Base-by-base conservation (phyloP, 1,140 invertebrate species). In the Yoshiicerus persimilis region DNA sequence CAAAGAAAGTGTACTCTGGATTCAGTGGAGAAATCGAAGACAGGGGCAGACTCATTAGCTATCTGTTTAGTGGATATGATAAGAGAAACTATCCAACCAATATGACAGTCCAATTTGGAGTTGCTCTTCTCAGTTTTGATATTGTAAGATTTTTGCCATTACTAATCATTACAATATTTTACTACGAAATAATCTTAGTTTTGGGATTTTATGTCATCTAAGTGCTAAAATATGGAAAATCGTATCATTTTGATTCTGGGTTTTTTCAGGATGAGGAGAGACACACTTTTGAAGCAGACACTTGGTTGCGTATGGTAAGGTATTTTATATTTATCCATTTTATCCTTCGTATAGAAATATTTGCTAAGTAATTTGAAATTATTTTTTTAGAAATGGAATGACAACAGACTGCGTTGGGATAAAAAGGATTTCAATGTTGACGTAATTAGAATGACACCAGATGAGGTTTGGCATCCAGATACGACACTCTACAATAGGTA, bases 21-120 rank as follows among this genome's bases (percentile, higher is more conserved):
- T 4, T 30, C 25, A 70, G 25, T 36, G 75, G 13, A n/a, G 2
- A n/a, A n/a, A 83, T 47, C 27, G 47, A 87, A 4, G 87, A 41
- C 9, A 16, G 87, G 8, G 75, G 56, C 92, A 92, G 89, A 91
- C 39, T 87, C 3, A 83, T 87, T n/a, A 27, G 23, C 34, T 10
- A 1, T 32, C 25, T 89, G 3, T 36, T 89, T 27, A 23, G 25
- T 6, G 56, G 66, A 11, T 89, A 89, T 25, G 84, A 89, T 10
- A 86, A 80, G 25, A 75, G 25, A 39, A 87, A 88, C 36, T 86
- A 88, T 41, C 89, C 89, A 11, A 47, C 85, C 34, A 70, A 88
- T 34, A 38, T 85, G n/a, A 85, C 66, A 10, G 20, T 90, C 25
- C 56, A 88, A 25, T 87, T 88, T 62, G 89, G 89, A 62, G 0